A percentile compares a stretch with the other conserved stretches of the same genome.
Conservation (phyloP, 92 coral and sea anemone genomes). For the Paramuricea clavata region DNA sequence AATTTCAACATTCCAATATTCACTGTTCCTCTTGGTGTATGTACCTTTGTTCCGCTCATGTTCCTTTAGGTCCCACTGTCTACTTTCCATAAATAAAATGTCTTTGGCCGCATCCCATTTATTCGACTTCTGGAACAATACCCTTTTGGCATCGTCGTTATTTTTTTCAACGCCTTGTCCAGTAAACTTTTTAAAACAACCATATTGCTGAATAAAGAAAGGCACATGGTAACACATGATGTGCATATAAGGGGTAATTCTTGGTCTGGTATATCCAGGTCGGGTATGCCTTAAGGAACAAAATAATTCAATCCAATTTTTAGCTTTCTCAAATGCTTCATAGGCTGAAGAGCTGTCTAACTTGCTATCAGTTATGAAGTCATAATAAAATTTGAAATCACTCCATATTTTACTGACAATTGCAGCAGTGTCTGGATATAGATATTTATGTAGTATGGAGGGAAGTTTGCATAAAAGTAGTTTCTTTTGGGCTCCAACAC, state of each 20-base stretch:
- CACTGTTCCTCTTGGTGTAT: slow-evolving; percentile 68
- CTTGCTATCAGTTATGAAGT: slow-evolving; percentile 50
- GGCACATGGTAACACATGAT: slow-evolving; percentile 57
- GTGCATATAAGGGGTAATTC: slow-evolving; percentile 76
- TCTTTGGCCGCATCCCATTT: slow-evolving; percentile 52
- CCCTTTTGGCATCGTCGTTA: slow-evolving; percentile 36
- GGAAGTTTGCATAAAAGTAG: neutral
- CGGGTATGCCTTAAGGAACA: slow-evolving; percentile 57
- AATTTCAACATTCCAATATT: slow-evolving; percentile 65
- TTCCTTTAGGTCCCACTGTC: slow-evolving; percentile 47
- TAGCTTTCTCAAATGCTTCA: slow-evolving; percentile 42
- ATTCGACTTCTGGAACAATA: slow-evolving; percentile 41
- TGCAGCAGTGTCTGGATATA: neutral
- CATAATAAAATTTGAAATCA: slow-evolving; percentile 52
- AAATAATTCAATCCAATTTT: slow-evolving; percentile 66
- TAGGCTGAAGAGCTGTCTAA: slow-evolving; percentile 3
- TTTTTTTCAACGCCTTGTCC: slow-evolving; percentile 76
- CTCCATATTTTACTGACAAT: slow-evolving; percentile 44
- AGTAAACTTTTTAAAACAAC: slow-evolving; percentile 66
- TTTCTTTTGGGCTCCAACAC: slow-evolving; percentile 52
- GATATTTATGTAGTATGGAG: slow-evolving; percentile 6
- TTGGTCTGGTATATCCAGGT: slow-evolving; percentile 57
- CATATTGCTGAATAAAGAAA: slow-evolving; percentile 55
- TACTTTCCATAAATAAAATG: slow-evolving; percentile 19
- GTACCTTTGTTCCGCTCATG: slow-evolving; percentile 28